Base-by-base conservation (phyloP, 2,113 vertebrate genomes). In the Motacilla alba region DNA sequence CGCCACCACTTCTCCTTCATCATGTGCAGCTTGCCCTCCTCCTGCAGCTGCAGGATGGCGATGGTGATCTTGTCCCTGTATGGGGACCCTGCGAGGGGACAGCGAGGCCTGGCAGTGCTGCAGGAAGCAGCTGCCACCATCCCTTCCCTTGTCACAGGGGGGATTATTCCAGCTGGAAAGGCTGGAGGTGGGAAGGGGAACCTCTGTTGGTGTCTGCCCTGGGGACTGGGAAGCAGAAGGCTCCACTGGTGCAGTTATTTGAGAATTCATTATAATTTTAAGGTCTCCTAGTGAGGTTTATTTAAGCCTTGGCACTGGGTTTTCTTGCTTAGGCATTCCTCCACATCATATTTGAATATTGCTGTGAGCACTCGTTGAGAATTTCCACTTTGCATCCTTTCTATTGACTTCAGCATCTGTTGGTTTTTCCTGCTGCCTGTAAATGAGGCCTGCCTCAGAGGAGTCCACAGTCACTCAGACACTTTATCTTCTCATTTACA, bases 1-100 rank as follows among this genome's bases (percentile, higher is more conserved):
- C 99, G 84, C 99, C 99, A 99, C 99, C 99, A 99, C 90, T 99
- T 99, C 96, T 99, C 99, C 97, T 99, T 99, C 99, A 99, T 99
- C 99, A 99, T 99, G 95, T 99, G 99, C 60, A 99, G 97, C 91
- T 99, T 99, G 16, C 99, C 99, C 87, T 99, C 99, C 87, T 99
- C 99, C 97, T 99, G 99, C 44, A 99, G 98, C 96, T 99, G 99
- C 74, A 99, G 97, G 97, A 99, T 99, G 81, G 99, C 99, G 7
- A 99, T 99, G 33, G 99, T 99, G 90, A 99, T 98, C 96, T 99
- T 99, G 94, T 99, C 99, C 94, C 99, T 98, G 97, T 99, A 99
- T 13, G 99, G 99, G 59, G 99, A 99, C 24, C 99, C 99, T 99
- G 93, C 7, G 35, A 64, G 68, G 66, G 19, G 52, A 94, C 91